phyloP scores from a whole-genome alignment of 2,888 invertebrate species.

The Lymantria monacha region DNA sequence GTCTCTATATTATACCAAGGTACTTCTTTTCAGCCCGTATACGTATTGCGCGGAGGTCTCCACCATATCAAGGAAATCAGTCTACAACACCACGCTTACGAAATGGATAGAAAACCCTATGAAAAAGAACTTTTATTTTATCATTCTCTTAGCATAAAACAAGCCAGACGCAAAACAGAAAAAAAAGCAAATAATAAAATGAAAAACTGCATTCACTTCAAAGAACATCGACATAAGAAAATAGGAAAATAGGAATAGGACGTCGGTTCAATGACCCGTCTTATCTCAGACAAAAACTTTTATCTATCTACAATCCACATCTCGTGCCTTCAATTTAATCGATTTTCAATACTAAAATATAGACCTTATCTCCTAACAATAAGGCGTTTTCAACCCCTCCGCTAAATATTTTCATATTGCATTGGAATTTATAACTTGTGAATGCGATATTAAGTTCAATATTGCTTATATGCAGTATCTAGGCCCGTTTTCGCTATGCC shows the following conservation, averaged over 20 bases:
- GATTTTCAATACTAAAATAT: conserved; percentile 45
- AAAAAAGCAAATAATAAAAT: background rate
- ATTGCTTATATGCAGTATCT: conserved; percentile 11
- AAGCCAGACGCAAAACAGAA: background rate
- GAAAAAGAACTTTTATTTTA: background rate
- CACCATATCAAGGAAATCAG: no score
- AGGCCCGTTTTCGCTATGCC: conserved; percentile 50
- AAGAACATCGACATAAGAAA: conserved; percentile 54
- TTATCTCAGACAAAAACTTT: conserved; percentile 69
- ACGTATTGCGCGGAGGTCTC: no score
- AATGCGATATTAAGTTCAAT: conserved; percentile 28
- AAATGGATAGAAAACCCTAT: no score
- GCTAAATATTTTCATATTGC: conserved; percentile 3
- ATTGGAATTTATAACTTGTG: conserved; percentile 35
- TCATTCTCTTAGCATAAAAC: background rate
- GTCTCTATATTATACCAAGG: no score
- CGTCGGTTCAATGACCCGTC: conserved; percentile 59
- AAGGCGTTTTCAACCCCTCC: conserved; percentile 40
- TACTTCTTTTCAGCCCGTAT: no score
- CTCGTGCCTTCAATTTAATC: conserved; percentile 53
- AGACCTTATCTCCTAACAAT: conserved; percentile 48
- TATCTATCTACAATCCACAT: conserved; percentile 66
- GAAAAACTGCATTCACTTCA: conserved; percentile 37
- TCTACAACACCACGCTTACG: no score
- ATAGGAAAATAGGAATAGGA: conserved; percentile 40